These are phyloP conservation scores for Protosalanx chinensis DNA, from an alignment of 2,797 vertebrate species.

Conservation along the genomic window DNA sequence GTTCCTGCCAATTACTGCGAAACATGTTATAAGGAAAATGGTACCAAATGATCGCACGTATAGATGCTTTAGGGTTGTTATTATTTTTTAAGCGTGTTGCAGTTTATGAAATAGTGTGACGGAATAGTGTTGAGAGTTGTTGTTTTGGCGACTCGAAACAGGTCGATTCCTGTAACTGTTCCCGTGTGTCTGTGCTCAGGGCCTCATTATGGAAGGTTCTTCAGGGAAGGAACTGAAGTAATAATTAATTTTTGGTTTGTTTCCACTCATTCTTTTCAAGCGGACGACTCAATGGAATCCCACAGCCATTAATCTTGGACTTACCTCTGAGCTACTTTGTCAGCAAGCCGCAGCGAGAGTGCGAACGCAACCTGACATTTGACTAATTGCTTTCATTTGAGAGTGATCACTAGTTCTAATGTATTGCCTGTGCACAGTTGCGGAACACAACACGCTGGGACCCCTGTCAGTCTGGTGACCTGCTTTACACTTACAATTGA, in stretches of 20 bases:
- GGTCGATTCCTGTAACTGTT: not conserved
- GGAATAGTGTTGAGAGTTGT: not conserved
- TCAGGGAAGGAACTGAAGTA: conserved; percentile 44
- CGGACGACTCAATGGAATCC: conserved; percentile 65
- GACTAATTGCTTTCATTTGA: conserved; percentile 76
- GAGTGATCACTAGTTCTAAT: conserved; percentile 63
- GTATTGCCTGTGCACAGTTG: conserved; percentile 58
- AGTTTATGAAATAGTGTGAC: not conserved
- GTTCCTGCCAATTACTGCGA: too few relatives aligned
- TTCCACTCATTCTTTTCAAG: conserved; percentile 49
- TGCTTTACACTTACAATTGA: conserved; percentile 39
- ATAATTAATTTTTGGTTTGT: conserved; percentile 59
- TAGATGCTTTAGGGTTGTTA: too few relatives aligned
- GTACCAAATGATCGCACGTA: too few relatives aligned
- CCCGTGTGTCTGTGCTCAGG: conserved; percentile 7
- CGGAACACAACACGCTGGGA: conserved; percentile 50
- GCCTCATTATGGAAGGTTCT: conserved; percentile 40
- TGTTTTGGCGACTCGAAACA: conserved; percentile 1
- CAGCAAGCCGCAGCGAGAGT: conserved; percentile 57
- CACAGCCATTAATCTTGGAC: conserved; percentile 68
- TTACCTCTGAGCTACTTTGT: conserved; percentile 66
- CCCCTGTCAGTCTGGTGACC: conserved; percentile 43
- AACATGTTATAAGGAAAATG: too few relatives aligned
- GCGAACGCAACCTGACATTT: conserved; percentile 70
- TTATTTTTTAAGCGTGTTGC: not conserved